phyloP scores from a whole-genome alignment of 1,140 invertebrate genomes.

The Pemphigus obesinymphae region DNA sequence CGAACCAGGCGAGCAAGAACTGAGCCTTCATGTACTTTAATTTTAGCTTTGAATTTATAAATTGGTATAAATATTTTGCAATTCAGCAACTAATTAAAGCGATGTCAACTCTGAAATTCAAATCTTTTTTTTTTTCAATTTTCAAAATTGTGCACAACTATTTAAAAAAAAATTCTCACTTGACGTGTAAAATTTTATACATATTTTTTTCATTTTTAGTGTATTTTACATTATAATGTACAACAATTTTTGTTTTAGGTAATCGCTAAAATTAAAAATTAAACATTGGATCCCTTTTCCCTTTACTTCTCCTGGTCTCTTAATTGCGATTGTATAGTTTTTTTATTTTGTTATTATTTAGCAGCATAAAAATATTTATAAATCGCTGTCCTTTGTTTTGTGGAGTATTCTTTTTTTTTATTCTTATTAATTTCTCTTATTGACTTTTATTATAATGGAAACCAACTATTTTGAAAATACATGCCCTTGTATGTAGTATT shows the following conservation, averaged over 20 bases:
- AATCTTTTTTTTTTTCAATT: conserved; percentile 38
- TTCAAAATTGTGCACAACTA: conserved; percentile 38
- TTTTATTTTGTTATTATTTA: conserved; percentile 22
- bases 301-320: conserved; percentile 6
- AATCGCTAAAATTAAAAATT: conserved; percentile 35
- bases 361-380: not conserved
- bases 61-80: conserved; percentile 36
- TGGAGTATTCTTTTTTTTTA: conserved; percentile 8
- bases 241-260: conserved; percentile 41
- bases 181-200: conserved; percentile 8
- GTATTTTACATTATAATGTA: conserved; percentile 39
- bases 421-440: conserved; percentile 35
- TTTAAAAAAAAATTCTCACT: conserved; percentile 26
- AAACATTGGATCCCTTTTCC: conserved; percentile 5
- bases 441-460: conserved; percentile 28
- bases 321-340: conserved; percentile 11
- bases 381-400: conserved; percentile 6
- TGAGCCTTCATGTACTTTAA: conserved; percentile 40
- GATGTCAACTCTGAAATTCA: conserved; percentile 33
- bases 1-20: conserved; percentile 40
- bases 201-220: conserved; percentile 34
- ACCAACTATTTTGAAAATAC: conserved; percentile 38
- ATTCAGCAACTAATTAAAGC: conserved; percentile 35
- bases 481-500: conserved; percentile 26
- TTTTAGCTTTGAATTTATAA: conserved; percentile 41